Evolutionary conservation across 2,888 invertebrate genomes (phyloP).

Genomic region (Bimastos eiseni): DNA sequence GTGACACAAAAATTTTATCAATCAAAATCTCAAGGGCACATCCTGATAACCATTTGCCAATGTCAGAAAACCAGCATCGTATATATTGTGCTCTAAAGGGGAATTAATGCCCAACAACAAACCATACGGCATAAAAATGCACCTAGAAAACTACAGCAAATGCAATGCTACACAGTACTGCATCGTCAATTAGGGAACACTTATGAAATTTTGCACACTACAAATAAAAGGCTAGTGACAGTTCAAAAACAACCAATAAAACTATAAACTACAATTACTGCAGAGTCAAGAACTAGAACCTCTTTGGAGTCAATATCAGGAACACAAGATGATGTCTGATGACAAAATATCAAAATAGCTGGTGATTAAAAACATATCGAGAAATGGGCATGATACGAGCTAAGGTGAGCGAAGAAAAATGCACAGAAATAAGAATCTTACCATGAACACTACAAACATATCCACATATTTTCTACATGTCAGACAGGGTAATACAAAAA

Average conservation of each 20-base stretch:
- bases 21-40: slow-evolving; percentile 13
- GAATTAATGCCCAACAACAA: neutral
- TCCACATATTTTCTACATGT: no score
- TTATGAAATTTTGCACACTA: neutral
- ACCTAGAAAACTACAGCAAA: neutral
- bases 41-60: neutral
- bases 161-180: neutral
- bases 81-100: neutral
- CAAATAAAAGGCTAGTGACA: neutral
- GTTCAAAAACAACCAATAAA: neutral
- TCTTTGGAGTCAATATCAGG: neutral
- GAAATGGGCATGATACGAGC: neutral
- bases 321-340: neutral
- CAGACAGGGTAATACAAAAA: no score
- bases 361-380: neutral
- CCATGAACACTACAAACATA: no score
- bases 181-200: no score
- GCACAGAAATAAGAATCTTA: neutral
- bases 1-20: neutral
- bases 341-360: neutral
- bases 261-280: neutral
- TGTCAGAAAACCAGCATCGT: neutral
- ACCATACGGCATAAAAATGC: neutral
- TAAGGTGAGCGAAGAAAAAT: neutral
- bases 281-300: neutral